phyloP scores from a whole-genome alignment of 2,797 vertebrate species.

The Onychomys leucogaster region DNA sequence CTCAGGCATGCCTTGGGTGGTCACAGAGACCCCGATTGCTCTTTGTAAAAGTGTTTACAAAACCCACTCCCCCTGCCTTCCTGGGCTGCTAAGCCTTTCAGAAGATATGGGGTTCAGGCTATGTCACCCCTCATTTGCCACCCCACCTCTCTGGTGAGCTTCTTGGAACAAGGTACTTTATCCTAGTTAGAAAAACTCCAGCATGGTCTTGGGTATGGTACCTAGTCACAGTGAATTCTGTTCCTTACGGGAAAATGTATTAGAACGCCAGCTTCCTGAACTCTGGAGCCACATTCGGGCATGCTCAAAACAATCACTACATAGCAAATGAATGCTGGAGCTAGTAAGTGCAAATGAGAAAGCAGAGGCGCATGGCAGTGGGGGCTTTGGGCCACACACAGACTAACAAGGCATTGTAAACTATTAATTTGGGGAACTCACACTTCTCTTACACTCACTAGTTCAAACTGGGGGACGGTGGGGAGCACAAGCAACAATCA shows the following conservation, averaged over 20 bases:
- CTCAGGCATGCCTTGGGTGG: background rate
- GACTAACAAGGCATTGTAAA: background rate
- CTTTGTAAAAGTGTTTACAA: background rate
- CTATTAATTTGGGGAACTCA: background rate
- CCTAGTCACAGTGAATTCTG: background rate
- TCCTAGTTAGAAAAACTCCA: background rate
- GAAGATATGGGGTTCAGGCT: background rate
- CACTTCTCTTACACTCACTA: background rate
- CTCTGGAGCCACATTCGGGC: background rate
- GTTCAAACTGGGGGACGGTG: background rate
- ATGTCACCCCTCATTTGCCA: background rate
- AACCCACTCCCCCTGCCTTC: background rate
- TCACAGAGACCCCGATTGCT: background rate
- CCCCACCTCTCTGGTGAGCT: background rate
- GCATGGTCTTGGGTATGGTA: background rate
- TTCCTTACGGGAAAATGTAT: background rate
- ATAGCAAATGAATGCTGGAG: background rate
- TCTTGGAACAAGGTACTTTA: background rate
- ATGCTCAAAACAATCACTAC: conserved; percentile 3
- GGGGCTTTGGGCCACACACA: background rate
- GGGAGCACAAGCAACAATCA: background rate
- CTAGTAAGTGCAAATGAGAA: background rate
- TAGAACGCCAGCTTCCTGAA: background rate
- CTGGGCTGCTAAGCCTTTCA: background rate
- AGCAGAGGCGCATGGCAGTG: background rate